Conservation (phyloP, 2,888 invertebrate genomes). For the Sesamia inferens region DNA sequence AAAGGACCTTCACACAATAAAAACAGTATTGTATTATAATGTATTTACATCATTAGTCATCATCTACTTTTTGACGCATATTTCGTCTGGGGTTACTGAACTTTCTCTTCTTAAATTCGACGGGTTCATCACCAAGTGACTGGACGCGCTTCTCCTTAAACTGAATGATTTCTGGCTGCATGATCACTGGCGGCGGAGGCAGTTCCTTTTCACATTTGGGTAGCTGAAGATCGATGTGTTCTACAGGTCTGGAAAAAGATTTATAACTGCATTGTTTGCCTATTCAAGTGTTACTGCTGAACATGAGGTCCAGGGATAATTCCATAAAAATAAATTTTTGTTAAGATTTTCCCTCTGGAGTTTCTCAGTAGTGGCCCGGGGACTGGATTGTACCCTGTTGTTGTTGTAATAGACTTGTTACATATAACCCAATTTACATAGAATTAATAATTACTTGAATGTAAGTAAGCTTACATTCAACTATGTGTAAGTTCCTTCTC, state of each 20-base stretch:
- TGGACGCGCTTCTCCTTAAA: conserved; percentile 91
- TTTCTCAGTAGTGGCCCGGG: not conserved
- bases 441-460: not conserved
- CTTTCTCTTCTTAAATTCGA: conserved; percentile 93
- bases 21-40: conserved; percentile 7
- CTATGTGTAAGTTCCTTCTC: no score
- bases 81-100: conserved; percentile 90
- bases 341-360: not conserved
- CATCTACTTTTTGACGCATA: conserved; percentile 91
- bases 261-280: not conserved
- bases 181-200: conserved; percentile 84
- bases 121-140: conserved; percentile 87
- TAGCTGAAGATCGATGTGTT: conserved; percentile 92
- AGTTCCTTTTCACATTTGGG: conserved; percentile 89
- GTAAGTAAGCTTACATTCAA: no score
- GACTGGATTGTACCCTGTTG: not conserved
- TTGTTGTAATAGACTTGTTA: not conserved
- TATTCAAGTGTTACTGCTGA: not conserved
- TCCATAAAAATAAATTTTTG: no score
- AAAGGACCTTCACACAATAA: not conserved
- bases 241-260: conserved; percentile 80
- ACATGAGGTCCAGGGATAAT: not conserved
- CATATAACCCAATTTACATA: not conserved
- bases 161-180: conserved; percentile 84
- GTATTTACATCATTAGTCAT: conserved; percentile 84